These are phyloP conservation scores for Alauda arvensis DNA, from an alignment of 2,797 vertebrate species.

Conservation along the genomic window DNA sequence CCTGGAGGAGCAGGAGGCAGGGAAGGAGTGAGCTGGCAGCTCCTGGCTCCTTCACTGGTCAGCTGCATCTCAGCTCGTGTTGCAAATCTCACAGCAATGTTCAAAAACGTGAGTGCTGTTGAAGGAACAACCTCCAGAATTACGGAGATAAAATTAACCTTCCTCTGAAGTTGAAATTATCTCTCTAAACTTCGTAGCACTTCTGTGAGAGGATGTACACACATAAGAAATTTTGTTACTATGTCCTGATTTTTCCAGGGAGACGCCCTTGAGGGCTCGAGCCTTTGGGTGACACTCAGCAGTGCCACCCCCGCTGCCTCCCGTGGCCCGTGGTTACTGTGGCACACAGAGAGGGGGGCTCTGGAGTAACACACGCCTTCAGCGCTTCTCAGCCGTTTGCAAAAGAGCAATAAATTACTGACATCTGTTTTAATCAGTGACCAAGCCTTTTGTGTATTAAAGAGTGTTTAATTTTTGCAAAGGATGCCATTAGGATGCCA, in stretches of 20 bases:
- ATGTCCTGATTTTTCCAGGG: not conserved
- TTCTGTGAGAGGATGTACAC: not conserved
- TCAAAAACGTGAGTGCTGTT: not conserved
- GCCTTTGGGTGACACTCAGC: not conserved
- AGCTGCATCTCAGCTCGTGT: fast-evolving
- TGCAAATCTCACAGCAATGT: not conserved
- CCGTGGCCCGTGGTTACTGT: not conserved
- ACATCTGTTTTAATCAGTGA: conserved; percentile 46
- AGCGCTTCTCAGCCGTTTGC: not conserved
- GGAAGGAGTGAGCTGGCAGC: not conserved
- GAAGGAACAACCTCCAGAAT: not conserved
- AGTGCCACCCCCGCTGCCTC: not conserved
- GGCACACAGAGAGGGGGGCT: not conserved
- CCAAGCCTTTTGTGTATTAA: conserved; percentile 71
- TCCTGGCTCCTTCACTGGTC: not conserved
- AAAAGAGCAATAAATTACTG: not conserved
- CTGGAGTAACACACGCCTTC: not conserved
- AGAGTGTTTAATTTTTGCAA: conserved; percentile 76
- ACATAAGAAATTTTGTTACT: not conserved
- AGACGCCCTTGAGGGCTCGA: not conserved
- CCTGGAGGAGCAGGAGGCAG: not conserved
- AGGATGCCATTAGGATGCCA: conserved; percentile 77
- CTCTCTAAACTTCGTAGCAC: not conserved
- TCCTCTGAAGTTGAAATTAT: not conserved
- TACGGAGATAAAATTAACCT: not conserved